Percentiles rank a stretch among this genome's conserved stretches.
Conservation (phyloP, 2,797 vertebrate genomes). For the Cirrhinus molitorella region DNA sequence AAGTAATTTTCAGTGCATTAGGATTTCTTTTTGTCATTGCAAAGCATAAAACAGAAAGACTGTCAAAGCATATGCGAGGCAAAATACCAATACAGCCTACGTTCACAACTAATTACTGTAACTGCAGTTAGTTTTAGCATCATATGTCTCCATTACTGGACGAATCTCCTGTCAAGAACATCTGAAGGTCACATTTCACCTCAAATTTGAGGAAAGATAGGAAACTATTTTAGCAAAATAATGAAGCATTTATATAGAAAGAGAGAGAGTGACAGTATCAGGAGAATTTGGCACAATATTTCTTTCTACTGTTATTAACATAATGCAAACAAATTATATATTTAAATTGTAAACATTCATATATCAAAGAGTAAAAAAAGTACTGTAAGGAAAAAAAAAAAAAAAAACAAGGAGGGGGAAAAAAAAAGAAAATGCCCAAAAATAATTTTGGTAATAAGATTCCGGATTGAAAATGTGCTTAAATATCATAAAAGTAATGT, state of each 20-base stretch:
- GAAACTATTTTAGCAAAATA: neutral
- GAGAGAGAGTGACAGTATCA: neutral
- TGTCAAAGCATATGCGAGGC: slow-evolving; percentile 15
- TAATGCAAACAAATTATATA: neutral
- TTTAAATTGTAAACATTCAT: neutral
- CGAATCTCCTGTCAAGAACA: neutral
- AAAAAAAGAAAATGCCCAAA: neutral
- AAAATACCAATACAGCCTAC: slow-evolving; percentile 26
- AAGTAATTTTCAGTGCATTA: slow-evolving; percentile 6
- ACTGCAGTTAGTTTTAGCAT: neutral
- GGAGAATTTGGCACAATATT: neutral
- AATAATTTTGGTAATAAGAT: too few species aligned
- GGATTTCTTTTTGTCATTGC: slow-evolving; percentile 24
- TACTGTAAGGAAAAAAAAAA: too few species aligned
- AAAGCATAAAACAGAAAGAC: slow-evolving; percentile 16
- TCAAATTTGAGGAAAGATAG: neutral
- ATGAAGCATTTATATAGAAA: neutral
- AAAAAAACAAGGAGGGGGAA: neutral
- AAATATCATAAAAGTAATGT: too few species aligned
- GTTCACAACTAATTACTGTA: neutral
- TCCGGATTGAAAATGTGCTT: too few species aligned
- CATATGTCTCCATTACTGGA: neutral
- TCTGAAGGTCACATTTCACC: neutral
- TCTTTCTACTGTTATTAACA: too few species aligned
- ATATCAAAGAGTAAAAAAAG: neutral